Percentiles rank a stretch among this genome's conserved stretches.
phyloP scores from a whole-genome alignment of 2,888 invertebrate genomes.

The Cephus runcator region DNA sequence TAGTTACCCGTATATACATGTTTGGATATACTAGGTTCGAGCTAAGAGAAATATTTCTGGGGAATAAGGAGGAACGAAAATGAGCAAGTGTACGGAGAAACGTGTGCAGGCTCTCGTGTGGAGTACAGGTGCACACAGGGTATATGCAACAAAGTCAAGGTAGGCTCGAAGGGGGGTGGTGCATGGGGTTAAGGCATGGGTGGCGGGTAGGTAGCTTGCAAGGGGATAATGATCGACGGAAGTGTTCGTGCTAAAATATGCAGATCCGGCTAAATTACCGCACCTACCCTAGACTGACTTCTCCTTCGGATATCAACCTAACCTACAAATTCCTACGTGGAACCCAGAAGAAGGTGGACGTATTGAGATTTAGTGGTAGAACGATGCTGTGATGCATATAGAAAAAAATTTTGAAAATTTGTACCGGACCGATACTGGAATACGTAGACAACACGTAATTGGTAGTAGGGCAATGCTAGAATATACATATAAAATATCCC shows the following conservation, averaged over 20 bases:
- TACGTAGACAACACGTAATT: not conserved
- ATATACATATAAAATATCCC: not conserved
- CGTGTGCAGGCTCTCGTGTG: not conserved
- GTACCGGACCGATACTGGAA: not conserved
- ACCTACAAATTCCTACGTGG: conserved; percentile 6
- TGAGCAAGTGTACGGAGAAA: not conserved
- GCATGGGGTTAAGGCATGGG: not conserved
- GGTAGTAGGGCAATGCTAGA: not conserved
- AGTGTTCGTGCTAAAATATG: conserved; percentile 65
- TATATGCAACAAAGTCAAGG: conserved; percentile 29
- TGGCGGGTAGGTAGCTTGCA: conserved; percentile 20
- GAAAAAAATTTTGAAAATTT: no score
- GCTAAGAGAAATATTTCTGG: not conserved
- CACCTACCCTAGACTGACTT: conserved; percentile 37
- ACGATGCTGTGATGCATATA: not conserved
- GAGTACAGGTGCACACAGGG: not conserved
- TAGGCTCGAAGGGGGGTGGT: not conserved
- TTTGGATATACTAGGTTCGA: not conserved
- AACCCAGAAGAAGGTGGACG: not conserved
- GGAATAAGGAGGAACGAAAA: not conserved
- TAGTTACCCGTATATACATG: no score
- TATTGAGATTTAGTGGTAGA: not conserved
- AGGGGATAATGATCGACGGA: conserved; percentile 63
- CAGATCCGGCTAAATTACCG: conserved; percentile 62
- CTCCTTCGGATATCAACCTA: conserved; percentile 20